phyloP scores from a whole-genome alignment of 2,797 vertebrate species.

The Lutjanus campechanus region DNA sequence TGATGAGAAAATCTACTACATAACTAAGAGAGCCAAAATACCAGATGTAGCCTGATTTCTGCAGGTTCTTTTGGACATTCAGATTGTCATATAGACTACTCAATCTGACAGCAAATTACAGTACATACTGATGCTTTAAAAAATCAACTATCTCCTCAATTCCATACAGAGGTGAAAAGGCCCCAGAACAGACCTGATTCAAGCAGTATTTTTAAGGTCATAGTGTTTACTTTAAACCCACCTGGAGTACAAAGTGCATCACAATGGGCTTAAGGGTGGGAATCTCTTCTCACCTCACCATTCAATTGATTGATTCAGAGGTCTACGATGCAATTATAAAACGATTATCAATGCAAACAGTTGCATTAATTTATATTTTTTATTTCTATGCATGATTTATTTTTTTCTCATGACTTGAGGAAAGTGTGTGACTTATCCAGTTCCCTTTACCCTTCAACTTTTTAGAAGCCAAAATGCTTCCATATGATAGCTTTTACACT shows the following conservation, averaged over 20 bases:
- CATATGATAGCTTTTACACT: too few species aligned
- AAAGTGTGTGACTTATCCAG: too few species aligned
- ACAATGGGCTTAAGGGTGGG: neutral
- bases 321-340: too few species aligned
- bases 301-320: too few species aligned
- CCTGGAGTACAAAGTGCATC: neutral
- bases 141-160: neutral
- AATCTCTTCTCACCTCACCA: too few species aligned
- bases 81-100: neutral
- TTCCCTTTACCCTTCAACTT: too few species aligned
- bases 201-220: constrained; percentile 10
- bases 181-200: constrained; percentile 4
- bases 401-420: too few species aligned
- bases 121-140: neutral
- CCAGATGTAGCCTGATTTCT: constrained; percentile 16
- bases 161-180: constrained; percentile 7
- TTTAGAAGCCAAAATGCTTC: too few species aligned
- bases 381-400: too few species aligned
- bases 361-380: too few species aligned
- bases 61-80: constrained; percentile 13
- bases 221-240: constrained; percentile 22
- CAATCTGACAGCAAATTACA: constrained; percentile 16
- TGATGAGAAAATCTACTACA: constrained; percentile 20
- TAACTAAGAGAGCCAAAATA: constrained; percentile 21
- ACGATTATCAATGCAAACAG: too few species aligned